Percentiles rank a stretch among this genome's conserved stretches.
Conservation (phyloP, 2,113 vertebrate genomes). For the Xenopus laevis region DNA sequence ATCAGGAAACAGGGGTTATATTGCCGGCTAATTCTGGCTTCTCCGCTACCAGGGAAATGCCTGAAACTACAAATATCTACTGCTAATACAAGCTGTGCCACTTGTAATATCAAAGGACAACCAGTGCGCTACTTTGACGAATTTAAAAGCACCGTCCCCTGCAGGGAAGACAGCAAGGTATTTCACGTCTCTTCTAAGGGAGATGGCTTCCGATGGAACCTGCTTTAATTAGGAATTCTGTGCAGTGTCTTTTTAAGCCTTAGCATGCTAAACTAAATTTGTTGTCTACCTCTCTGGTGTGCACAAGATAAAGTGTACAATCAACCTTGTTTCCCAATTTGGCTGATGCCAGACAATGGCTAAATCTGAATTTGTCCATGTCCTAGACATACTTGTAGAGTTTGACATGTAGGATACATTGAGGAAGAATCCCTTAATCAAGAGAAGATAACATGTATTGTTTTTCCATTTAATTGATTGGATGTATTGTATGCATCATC, state of each 20-base stretch:
- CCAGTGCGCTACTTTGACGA: not conserved
- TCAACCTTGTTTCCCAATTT: too few species aligned
- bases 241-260: not conserved
- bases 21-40: not conserved
- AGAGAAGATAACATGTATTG: too few species aligned
- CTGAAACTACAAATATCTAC: not conserved
- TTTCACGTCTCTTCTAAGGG: not conserved
- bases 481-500: too few species aligned
- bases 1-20: not conserved
- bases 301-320: too few species aligned
- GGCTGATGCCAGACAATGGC: too few species aligned
- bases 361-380: too few species aligned
- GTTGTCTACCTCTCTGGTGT: too few species aligned
- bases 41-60: not conserved
- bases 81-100: not conserved
- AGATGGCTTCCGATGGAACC: not conserved
- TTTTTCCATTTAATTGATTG: too few species aligned
- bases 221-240: not conserved
- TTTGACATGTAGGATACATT: too few species aligned
- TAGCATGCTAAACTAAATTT: too few species aligned
- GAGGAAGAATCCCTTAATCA: too few species aligned
- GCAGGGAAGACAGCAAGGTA: not conserved
- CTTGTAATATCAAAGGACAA: not conserved
- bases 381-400: too few species aligned
- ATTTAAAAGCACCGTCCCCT: constrained; percentile 20